These are phyloP conservation scores for Nicator chloris DNA, from an alignment of 2,113 vertebrate genomes.

Conservation along the genomic window DNA sequence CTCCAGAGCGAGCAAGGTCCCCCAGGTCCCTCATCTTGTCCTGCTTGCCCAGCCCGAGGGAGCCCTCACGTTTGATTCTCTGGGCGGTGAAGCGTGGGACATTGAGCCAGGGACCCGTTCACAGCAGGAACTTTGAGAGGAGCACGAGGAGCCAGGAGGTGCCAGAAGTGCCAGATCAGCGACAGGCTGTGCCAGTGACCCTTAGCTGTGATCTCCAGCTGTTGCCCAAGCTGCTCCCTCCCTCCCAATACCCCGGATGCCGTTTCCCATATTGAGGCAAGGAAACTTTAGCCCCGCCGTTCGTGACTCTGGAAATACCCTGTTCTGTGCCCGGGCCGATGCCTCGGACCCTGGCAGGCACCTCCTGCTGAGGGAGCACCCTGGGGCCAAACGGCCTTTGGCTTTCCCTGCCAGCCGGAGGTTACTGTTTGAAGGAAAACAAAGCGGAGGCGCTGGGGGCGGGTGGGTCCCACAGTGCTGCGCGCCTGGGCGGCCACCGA, in stretches of 20 bases:
- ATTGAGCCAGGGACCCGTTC: rapidly evolving
- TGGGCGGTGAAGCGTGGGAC: rapidly evolving
- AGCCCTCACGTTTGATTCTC: background rate
- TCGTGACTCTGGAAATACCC: background rate
- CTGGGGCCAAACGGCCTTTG: rapidly evolving
- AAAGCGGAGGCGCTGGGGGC: background rate
- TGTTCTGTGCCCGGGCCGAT: rapidly evolving
- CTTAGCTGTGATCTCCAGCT: background rate
- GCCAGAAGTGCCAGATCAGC: background rate
- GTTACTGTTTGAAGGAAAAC: background rate
- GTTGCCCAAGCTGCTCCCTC: background rate
- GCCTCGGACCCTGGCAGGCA: rapidly evolving
- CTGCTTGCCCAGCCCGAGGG: background rate
- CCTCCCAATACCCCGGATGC: background rate
- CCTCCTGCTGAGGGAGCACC: background rate
- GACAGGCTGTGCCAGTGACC: background rate
- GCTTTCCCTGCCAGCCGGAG: rapidly evolving
- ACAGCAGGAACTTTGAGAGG: background rate
- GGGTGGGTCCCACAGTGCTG: background rate
- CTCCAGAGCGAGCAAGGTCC: background rate
- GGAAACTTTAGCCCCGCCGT: background rate
- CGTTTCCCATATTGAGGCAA: background rate
- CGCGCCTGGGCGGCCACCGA: background rate
- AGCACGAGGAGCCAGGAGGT: rapidly evolving
- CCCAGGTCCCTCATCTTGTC: rapidly evolving